phyloP scores from a whole-genome alignment of 2,888 invertebrate species.

The Aphodius sticticus region DNA sequence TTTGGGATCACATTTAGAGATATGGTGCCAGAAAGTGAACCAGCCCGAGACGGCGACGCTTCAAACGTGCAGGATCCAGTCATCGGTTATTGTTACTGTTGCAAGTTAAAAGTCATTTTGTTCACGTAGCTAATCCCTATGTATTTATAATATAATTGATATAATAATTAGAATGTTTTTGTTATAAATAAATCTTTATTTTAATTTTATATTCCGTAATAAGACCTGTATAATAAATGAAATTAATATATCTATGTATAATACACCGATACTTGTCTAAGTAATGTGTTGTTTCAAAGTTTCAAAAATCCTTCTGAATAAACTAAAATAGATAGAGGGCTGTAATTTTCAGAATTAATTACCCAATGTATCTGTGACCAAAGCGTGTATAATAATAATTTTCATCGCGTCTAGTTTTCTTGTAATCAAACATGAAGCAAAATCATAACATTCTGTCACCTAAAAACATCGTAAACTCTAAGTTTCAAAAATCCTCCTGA shows the following conservation, averaged over 20 bases:
- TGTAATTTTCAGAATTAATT: too few species aligned
- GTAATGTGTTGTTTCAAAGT: neutral
- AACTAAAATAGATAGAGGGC: too few species aligned
- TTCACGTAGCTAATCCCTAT: neutral
- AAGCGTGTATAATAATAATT: too few species aligned
- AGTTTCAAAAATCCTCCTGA: too few species aligned
- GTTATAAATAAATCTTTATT: constrained; percentile 4
- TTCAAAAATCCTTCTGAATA: too few species aligned
- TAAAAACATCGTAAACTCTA: too few species aligned
- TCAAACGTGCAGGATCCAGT: constrained; percentile 55
- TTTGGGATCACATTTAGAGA: constrained; percentile 69
- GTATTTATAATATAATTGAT: neutral
- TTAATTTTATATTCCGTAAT: neutral
- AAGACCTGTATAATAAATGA: neutral
- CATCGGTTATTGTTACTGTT: constrained; percentile 50
- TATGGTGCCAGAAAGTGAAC: constrained; percentile 56
- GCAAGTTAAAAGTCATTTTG: neutral
- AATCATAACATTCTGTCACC: too few species aligned
- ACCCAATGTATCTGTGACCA: too few species aligned
- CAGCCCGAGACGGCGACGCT: constrained; percentile 49
- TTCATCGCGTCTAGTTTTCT: too few species aligned
- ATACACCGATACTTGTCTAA: neutral
- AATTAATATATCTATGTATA: neutral
- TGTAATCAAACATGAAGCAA: too few species aligned
- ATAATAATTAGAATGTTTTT: neutral